These are phyloP conservation scores for Myotis pilosus DNA, from an alignment of 2,797 vertebrate species.

Conservation along the genomic window DNA sequence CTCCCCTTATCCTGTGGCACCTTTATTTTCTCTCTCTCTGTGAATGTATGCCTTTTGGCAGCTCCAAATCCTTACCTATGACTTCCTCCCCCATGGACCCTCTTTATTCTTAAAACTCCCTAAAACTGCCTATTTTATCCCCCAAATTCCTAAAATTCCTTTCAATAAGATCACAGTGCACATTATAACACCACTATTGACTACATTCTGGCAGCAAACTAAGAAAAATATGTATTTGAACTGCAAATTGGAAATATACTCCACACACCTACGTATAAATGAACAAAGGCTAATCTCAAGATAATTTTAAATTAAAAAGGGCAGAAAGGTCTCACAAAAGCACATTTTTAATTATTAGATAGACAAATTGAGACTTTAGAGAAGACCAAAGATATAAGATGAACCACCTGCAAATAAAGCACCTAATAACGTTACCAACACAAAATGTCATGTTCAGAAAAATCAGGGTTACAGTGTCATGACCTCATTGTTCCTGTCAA, in stretches of 20 bases:
- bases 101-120: no score
- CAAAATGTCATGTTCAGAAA: slow-evolving; percentile 49
- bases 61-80: no score
- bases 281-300: neutral
- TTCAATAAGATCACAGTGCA: neutral
- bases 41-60: no score
- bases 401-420: neutral
- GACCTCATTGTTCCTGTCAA: slow-evolving; percentile 1
- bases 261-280: neutral
- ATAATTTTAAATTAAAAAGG: slow-evolving; percentile 26
- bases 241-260: neutral
- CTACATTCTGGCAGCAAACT: neutral
- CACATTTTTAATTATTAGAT: slow-evolving; percentile 19
- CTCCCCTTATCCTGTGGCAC: no score
- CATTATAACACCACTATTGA: neutral
- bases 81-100: no score
- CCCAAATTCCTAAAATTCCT: no score
- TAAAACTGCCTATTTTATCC: no score
- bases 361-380: neutral
- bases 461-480: slow-evolving; percentile 27
- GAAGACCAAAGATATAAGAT: slow-evolving; percentile 15
- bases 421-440: slow-evolving; percentile 51
- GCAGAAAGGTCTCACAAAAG: neutral
- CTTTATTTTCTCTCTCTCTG: no score
- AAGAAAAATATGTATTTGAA: neutral